phyloP scores from a whole-genome alignment of 1,140 invertebrate species.

The Meloidogyne floridensis region DNA sequence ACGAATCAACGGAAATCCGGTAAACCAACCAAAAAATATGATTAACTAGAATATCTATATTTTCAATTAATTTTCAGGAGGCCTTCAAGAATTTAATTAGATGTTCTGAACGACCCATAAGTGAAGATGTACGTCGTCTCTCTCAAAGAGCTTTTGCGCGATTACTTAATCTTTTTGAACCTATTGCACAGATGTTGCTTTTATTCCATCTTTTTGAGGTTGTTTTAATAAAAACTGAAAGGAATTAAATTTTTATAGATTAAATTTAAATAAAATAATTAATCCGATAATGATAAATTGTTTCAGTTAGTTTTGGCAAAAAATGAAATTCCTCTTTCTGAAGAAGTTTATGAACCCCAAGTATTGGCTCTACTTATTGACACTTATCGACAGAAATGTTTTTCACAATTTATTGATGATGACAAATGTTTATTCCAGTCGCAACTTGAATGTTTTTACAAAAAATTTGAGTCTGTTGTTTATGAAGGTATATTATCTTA shows the following conservation, averaged over 20 bases:
- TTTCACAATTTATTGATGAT: conserved; percentile 8
- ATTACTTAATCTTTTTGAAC: conserved; percentile 35
- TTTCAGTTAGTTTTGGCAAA: conserved; percentile 6
- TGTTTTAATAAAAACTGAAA: not conserved
- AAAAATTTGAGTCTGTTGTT: conserved; percentile 7
- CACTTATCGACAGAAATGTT: conserved; percentile 41
- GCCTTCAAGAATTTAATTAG: conserved; percentile 10
- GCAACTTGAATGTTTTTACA: conserved; percentile 28
- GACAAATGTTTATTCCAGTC: conserved; percentile 28
- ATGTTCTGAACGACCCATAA: conserved; percentile 13
- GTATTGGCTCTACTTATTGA: conserved; percentile 45
- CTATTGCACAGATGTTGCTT: conserved; percentile 39
- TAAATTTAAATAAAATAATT: not conserved
- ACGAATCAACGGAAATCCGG: too few species aligned
- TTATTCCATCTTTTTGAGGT: conserved; percentile 46
- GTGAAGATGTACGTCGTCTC: conserved; percentile 7
- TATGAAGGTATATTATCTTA: conserved; percentile 27
- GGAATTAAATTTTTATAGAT: not conserved
- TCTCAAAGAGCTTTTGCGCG: conserved; percentile 19
- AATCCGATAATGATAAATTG: too few species aligned
- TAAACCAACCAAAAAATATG: not conserved
- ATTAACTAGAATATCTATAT: not conserved
- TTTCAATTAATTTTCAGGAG: conserved; percentile 32
- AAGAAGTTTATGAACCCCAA: conserved; percentile 41
- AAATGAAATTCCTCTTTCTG: conserved; percentile 16